Evolutionary conservation across 2,113 vertebrate genomes (phyloP).

Genomic region (Bufo gargarizans): DNA sequence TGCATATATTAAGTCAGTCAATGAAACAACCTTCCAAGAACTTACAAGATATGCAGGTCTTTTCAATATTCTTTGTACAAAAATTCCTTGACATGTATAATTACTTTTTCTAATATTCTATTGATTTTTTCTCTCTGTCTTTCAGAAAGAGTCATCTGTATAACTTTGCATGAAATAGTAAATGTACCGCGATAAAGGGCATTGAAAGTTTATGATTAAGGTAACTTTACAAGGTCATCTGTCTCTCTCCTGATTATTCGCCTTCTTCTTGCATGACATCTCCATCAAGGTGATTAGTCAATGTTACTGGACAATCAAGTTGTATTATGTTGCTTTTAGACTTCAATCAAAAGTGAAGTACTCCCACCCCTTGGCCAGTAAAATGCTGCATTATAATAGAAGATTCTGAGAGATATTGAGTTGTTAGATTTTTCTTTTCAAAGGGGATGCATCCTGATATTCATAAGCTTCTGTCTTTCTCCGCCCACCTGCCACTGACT

Average conservation of each 20-base stretch:
- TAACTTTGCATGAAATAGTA: slow-evolving; percentile 21
- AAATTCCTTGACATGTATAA: slow-evolving; percentile 25
- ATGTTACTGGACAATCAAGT: slow-evolving; percentile 49
- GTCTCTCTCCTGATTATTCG: slow-evolving; percentile 43
- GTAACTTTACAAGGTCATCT: slow-evolving; percentile 51
- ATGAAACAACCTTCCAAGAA: neutral
- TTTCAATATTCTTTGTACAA: slow-evolving; percentile 9
- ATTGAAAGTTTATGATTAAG: slow-evolving; percentile 52
- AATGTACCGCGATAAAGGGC: slow-evolving; percentile 30
- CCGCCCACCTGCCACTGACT: too few species aligned
- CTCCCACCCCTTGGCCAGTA: slow-evolving; percentile 13
- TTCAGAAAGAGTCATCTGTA: slow-evolving; percentile 27
- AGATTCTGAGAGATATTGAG: neutral
- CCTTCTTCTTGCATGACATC: slow-evolving; percentile 45
- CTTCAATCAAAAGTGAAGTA: slow-evolving; percentile 46
- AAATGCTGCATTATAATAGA: neutral
- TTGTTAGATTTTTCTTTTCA: neutral
- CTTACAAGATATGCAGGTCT: neutral
- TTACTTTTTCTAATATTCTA: slow-evolving; percentile 26
- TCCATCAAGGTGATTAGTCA: slow-evolving; percentile 52
- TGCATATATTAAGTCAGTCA: neutral
- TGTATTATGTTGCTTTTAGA: slow-evolving; percentile 38
- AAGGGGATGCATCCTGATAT: too few species aligned
- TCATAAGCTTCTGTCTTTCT: too few species aligned
- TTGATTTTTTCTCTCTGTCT: slow-evolving; percentile 37